phyloP scores from a whole-genome alignment of 1,140 invertebrate genomes.

The Sminthurides bifidus region DNA sequence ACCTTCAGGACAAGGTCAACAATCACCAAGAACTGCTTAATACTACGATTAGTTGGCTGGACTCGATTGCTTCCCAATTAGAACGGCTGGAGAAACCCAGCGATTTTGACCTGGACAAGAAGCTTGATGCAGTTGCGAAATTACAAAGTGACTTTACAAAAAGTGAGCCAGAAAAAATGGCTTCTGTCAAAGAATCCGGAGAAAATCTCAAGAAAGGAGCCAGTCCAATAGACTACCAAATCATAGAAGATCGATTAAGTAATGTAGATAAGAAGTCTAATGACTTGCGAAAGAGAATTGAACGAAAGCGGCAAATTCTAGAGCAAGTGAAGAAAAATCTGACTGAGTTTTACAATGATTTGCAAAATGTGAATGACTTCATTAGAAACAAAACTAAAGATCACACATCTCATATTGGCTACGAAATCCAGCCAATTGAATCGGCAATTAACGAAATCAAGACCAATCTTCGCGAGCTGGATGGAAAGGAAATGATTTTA shows the following conservation, averaged over 20 bases:
- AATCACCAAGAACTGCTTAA: constrained; percentile 60
- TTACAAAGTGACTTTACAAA: constrained; percentile 55
- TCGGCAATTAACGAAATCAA: constrained; percentile 2
- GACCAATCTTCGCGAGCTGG: constrained; percentile 57
- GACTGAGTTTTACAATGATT: constrained; percentile 36
- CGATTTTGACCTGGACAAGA: constrained; percentile 66
- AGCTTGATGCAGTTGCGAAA: constrained; percentile 56
- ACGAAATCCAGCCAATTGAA: constrained; percentile 23
- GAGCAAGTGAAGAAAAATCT: constrained; percentile 68
- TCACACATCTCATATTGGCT: constrained; percentile 13
- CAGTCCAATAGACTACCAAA: constrained; percentile 74
- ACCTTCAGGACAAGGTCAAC: constrained; percentile 61
- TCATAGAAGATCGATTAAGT: constrained; percentile 78
- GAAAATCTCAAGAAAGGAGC: constrained; percentile 61
- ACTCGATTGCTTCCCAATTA: constrained; percentile 60
- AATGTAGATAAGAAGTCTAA: constrained; percentile 66
- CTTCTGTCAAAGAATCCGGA: constrained; percentile 37
- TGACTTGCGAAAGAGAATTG: constrained; percentile 68
- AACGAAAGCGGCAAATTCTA: constrained; percentile 63
- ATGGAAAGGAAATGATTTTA: constrained; percentile 66
- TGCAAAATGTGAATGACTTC: constrained; percentile 17
- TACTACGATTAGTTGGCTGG: constrained; percentile 64
- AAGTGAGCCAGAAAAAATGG: constrained; percentile 29
- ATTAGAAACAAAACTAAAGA: not conserved
- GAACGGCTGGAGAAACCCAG: constrained; percentile 69